These are phyloP conservation scores for Rotaria magnacalcarata DNA, from an alignment of 2,888 invertebrate species.

Conservation along the genomic window DNA sequence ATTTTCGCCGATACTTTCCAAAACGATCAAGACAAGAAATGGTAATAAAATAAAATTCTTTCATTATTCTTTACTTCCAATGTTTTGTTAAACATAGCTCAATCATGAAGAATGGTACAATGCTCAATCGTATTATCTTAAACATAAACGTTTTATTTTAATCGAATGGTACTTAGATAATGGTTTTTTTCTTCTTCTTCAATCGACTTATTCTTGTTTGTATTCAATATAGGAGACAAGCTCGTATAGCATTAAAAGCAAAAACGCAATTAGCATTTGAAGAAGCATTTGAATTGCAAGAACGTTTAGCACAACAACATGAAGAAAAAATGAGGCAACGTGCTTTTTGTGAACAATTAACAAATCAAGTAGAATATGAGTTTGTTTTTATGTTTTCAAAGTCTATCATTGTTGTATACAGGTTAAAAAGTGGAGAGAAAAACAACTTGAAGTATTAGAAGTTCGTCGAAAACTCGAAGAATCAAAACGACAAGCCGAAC, in stretches of 20 bases:
- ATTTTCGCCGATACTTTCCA: not conserved
- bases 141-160: not conserved
- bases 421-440: conserved; percentile 37
- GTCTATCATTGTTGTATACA: not conserved
- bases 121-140: not conserved
- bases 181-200: too few species aligned
- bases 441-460: conserved; percentile 34
- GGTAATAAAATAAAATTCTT: not conserved
- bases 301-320: not conserved
- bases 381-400: too few species aligned
- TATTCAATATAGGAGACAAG: conserved; percentile 5
- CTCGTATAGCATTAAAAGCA: not conserved
- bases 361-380: not conserved
- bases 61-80: not conserved
- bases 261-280: conserved; percentile 12
- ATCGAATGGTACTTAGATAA: not conserved
- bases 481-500: not conserved
- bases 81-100: not conserved
- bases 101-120: conserved; percentile 33
- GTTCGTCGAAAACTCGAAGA: not conserved
- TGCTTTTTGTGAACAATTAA: conserved; percentile 14
- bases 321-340: conserved; percentile 32
- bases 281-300: conserved; percentile 33
- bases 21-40: conserved; percentile 29
- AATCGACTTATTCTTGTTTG: too few species aligned